Evolutionary conservation across 2,113 vertebrate species (phyloP), one percentile per base, ranked within the genome.

Genomic region (Pelmatolapia mariae): DNA sequence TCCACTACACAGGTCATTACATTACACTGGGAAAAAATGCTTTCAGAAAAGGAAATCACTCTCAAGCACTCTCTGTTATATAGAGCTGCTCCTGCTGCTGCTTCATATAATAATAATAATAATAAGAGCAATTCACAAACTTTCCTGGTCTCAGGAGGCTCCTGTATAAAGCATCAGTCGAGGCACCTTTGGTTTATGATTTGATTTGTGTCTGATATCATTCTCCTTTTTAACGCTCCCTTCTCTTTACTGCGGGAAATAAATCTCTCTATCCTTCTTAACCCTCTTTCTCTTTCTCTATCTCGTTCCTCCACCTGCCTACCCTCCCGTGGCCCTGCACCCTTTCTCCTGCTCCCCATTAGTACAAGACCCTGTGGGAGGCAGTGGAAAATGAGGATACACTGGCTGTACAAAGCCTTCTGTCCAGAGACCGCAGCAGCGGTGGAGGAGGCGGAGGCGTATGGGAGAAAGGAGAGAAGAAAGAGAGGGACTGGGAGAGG

Each of bases 371-470:
- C 91, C 90, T 97, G 82, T 97, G 96, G 96, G 95, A 96, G 52
- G 96, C 96, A 0, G 95, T 97, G 93, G 96, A 96, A 85, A 96
- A 95, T 79, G 96, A 96, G 87, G 96, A 97, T 92, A 95, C 95
- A 29, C 50, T 96, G 91, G 95, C 94, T 2, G 95, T 97, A 13
- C 95, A 96, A 82, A 93, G 86, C 83, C 89, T 96, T 89, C 93
- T 97, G 78, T 96, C 92, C 88, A 93, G 90, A 89, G 94, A 94
- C 61, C 50, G 76, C 61, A 89, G 18, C 47, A 79, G 84, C 80
- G 54, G 82, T 86, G 91, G 87, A 68, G 92, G 88, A 53, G 83
- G 85, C 11, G 86, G 86, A 33, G 89, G 89, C 81, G 6, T 92
- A 53, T 94, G 93, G 89, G 95, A 95, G 57, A 89, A 88, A 71